Base-by-base conservation (phyloP, 2,797 vertebrate species). In the Typhlichthys eigenmanni region DNA sequence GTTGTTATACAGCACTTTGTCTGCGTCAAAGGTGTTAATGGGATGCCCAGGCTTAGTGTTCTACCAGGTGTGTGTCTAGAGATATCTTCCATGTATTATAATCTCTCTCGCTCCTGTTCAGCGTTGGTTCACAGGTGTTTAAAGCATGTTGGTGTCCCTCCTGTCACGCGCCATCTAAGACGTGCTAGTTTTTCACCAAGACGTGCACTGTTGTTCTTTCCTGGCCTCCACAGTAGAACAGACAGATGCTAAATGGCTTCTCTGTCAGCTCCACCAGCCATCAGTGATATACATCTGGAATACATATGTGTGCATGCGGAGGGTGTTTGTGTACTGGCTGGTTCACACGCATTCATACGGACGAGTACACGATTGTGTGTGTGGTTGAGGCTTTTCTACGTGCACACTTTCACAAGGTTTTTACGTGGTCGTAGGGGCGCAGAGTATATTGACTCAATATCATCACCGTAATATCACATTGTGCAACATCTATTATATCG, bases 241-340 rank as follows among this genome's bases (percentile, higher is more conserved):
- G 56, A 56, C 60, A 76, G 14, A 65, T 72, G 71, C 78, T 78
- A 13, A 54, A 68, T n/a, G 3, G n/a, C 46, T 57, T 47, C 52
- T 64, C 55, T 7, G 2, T 78, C 72, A 19, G 49, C 67, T 58
- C 13, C 4, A 54, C 57, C 49, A 45, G 53, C 55, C 59, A 49
- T 62, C 74, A 47, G 52, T 32, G 51, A 53, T 2, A 7, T 60
- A 80, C 87, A 85, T 81, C 78, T 89, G 85, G 80, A 80, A 52
- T 29, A 54, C 60, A 62, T 80, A 68, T 76, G 59, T 13, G n/a
- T 16, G 17, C 3, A 14, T 58, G 29, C 53, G 6, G 14, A 9
- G 16, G 46, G 60, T 52, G 58, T 62, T 55, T 58, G 56, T 48
- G 54, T 52, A 13, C 16, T 3, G 1, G 14, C 4, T 6, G 4